These are phyloP conservation scores for Eristalinus aeneus DNA, from an alignment of 2,888 invertebrate species.

Conservation along the genomic window DNA sequence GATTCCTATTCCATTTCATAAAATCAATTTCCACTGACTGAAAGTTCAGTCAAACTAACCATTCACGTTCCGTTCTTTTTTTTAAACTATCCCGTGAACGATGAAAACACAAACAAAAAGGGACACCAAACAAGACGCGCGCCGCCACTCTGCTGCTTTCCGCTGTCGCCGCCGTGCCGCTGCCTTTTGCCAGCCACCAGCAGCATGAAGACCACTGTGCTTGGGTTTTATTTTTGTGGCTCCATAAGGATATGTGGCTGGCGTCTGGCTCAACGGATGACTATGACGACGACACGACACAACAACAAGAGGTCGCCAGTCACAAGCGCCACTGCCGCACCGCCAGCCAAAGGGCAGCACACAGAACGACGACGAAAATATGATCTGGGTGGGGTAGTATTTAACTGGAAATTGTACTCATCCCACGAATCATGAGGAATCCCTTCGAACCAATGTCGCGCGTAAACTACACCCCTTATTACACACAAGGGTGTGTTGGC, in stretches of 20 bases:
- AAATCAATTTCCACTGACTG: constrained; percentile 68
- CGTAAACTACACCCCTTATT: constrained; percentile 68
- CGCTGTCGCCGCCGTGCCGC: neutral
- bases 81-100: constrained; percentile 22
- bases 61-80: constrained; percentile 19
- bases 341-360: neutral
- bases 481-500: constrained; percentile 55
- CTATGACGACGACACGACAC: neutral
- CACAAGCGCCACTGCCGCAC: no score
- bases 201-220: neutral
- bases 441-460: constrained; percentile 54
- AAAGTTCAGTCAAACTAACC: constrained; percentile 68
- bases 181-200: constrained; percentile 38
- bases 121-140: constrained; percentile 39
- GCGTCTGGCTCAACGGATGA: constrained; percentile 32
- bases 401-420: constrained; percentile 46
- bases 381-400: constrained; percentile 60
- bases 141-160: neutral
- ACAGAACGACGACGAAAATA: constrained; percentile 26
- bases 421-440: constrained; percentile 28
- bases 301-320: neutral
- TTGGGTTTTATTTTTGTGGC: constrained; percentile 63
- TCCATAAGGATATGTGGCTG: constrained; percentile 59
- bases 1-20: constrained; percentile 60
- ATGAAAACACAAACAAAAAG: constrained; percentile 26